Evolutionary conservation across 2,797 vertebrate genomes (phyloP), one percentile per base, ranked within the genome.

Genomic region (Nyctalus aviator): DNA sequence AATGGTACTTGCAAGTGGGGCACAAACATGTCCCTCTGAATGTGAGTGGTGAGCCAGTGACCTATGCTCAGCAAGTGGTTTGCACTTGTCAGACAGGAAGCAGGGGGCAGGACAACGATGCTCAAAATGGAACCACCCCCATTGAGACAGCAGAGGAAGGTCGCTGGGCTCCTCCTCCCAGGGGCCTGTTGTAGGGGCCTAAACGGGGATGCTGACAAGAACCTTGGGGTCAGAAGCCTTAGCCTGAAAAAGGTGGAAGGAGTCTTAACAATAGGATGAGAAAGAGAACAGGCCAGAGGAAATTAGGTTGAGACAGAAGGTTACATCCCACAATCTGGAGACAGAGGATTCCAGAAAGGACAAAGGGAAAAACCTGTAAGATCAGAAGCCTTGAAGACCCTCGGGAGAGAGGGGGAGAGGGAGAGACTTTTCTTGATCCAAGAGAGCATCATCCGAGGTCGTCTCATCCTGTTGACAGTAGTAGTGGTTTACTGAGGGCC

Each of bases 41-140:
- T 57, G 32, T 46, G 64, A 48, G 71, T 8, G 71, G 21, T 20
- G 53, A 68, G 93, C 41, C 32, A 10, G 6, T 41, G 21, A 62
- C 59, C 27, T 69, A 6, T 46, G n/a, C 8, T 73, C 2, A 4
- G 21, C 10, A 32, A 75, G 1, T 9, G 44, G 44, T 68, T 50
- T 69, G 57, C 8, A 6, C 15, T n/a, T 72, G 69, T 48, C 48
- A 30, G 53, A 66, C 13, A 46, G 1, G 27, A 11, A 41, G 32
- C 5, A 6, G 0, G 35, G 20, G 30, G 2, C 2, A 50, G 57
- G 23, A 44, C 3, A 0, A 0, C 2, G 46, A 41, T 12, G 6
- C 55, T 84, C 13, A 15, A 20, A 57, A 73, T 20, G 15, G 48
- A 44, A 30, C 5, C 0, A 27, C 32, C 5, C 23, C 46, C 20